Conservation (phyloP, 2,888 invertebrate species). For the Nymphalis urticae region DNA sequence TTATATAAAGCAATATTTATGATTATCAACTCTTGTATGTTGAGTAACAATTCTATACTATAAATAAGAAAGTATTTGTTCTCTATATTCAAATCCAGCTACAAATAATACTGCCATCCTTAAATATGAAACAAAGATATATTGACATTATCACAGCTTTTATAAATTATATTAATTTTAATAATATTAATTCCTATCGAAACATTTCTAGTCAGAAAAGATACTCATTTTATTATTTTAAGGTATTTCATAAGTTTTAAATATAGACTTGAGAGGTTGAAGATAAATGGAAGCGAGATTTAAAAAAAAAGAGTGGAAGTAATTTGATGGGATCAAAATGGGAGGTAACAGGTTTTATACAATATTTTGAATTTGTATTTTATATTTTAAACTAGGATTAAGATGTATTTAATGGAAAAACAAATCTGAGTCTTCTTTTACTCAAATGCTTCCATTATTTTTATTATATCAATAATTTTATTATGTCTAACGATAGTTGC, state of each 20-base stretch:
- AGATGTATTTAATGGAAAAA: conserved; percentile 14
- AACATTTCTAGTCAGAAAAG: conserved; percentile 18
- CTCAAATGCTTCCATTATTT: conserved; percentile 20
- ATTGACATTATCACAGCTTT: conserved; percentile 18
- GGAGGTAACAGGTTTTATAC: conserved; percentile 24
- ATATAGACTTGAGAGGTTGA: conserved; percentile 4
- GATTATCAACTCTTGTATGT: conserved; percentile 1
- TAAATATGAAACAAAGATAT: conserved; percentile 16
- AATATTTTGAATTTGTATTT: conserved; percentile 25
- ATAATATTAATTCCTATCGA: conserved; percentile 7
- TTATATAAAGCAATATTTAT: conserved; percentile 6
- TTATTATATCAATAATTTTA: conserved; percentile 18
- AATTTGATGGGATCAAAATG: conserved; percentile 27
- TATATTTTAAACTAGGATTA: conserved; percentile 20
- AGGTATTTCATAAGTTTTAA: conserved; percentile 4
- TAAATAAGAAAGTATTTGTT: not conserved
- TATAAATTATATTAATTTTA: conserved; percentile 19
- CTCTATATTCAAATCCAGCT: conserved; percentile 17
- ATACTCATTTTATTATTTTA: conserved; percentile 20
- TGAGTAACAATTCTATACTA: conserved; percentile 1
- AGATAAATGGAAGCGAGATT: not conserved
- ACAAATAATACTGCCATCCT: conserved; percentile 28
- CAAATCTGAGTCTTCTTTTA: conserved; percentile 19
- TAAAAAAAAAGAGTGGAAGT: conserved; percentile 1
- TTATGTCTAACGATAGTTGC: conserved; percentile 1